A percentile compares a stretch with the other conserved stretches of the same genome.
These are phyloP conservation scores for Thera britannica DNA, from an alignment of 2,888 invertebrate species.

Conservation along the genomic window DNA sequence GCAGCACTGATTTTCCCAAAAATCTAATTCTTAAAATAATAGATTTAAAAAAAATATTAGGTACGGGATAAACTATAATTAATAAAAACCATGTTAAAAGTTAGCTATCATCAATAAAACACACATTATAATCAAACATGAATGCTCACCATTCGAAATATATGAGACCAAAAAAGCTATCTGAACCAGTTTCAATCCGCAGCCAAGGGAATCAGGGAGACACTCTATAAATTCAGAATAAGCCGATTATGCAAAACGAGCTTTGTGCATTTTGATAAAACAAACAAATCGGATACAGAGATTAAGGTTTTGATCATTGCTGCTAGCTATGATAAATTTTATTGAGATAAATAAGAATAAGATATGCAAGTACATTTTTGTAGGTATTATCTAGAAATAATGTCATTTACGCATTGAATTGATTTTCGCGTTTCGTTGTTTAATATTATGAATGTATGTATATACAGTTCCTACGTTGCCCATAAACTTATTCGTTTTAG, in stretches of 20 bases:
- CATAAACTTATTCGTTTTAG: too few species aligned
- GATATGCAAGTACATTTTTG: too few species aligned
- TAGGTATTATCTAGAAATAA: too few species aligned
- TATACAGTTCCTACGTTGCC: too few species aligned
- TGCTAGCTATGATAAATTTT: slow-evolving; percentile 21
- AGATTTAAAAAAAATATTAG: too few species aligned
- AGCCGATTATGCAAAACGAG: slow-evolving; percentile 71
- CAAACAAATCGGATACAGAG: slow-evolving; percentile 41
- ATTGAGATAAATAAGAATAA: slow-evolving; percentile 11
- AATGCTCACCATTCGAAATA: slow-evolving; percentile 37
- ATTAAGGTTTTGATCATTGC: slow-evolving; percentile 47
- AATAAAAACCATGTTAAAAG: too few species aligned
- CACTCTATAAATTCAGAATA: slow-evolving; percentile 60
- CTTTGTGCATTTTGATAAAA: slow-evolving; percentile 46
- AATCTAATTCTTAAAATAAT: too few species aligned
- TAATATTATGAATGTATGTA: too few species aligned
- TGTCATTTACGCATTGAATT: too few species aligned
- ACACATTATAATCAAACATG: slow-evolving; percentile 45
- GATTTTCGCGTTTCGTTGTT: too few species aligned
- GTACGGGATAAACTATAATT: not conserved
- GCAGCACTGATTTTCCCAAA: too few species aligned
- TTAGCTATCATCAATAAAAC: not conserved
- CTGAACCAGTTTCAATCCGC: slow-evolving; percentile 57
- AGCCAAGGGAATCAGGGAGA: slow-evolving; percentile 53
- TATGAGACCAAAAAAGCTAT: slow-evolving; percentile 49